phyloP scores from a whole-genome alignment of 2,797 vertebrate genomes.

The Mionectes olivaceus region DNA sequence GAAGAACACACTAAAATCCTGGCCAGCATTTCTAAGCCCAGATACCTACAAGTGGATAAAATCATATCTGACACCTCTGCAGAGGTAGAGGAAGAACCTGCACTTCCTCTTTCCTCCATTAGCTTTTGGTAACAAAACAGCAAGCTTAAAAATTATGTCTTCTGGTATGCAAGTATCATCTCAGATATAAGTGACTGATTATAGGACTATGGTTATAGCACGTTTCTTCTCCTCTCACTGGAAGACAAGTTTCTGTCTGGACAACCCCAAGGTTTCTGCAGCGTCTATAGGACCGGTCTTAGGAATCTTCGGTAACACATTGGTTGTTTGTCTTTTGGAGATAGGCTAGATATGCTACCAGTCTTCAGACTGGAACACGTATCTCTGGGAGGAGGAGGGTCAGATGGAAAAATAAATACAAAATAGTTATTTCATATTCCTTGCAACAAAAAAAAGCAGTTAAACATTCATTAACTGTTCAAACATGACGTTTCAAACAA shows the following conservation, averaged over 20 bases:
- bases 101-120: background rate
- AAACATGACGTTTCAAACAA: background rate
- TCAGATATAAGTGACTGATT: background rate
- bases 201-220: background rate
- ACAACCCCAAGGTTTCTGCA: background rate
- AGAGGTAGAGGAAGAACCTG: background rate
- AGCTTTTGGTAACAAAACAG: background rate
- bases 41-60: background rate
- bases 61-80: background rate
- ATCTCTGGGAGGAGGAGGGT: background rate
- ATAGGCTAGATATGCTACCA: background rate
- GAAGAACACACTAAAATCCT: background rate
- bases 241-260: background rate
- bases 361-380: background rate
- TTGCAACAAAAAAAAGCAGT: background rate
- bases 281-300: background rate
- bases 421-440: background rate
- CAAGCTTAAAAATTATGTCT: background rate
- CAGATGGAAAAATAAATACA: background rate
- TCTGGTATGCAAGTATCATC: background rate
- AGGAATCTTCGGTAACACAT: background rate
- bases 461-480: background rate
- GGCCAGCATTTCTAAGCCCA: background rate
- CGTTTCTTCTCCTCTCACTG: background rate
- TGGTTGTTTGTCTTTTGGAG: background rate